A percentile compares a stretch with the other conserved stretches of the same genome.
Evolutionary conservation across 2,888 invertebrate genomes (phyloP).

Genomic region (Rhopalosiphum nymphaeae): DNA sequence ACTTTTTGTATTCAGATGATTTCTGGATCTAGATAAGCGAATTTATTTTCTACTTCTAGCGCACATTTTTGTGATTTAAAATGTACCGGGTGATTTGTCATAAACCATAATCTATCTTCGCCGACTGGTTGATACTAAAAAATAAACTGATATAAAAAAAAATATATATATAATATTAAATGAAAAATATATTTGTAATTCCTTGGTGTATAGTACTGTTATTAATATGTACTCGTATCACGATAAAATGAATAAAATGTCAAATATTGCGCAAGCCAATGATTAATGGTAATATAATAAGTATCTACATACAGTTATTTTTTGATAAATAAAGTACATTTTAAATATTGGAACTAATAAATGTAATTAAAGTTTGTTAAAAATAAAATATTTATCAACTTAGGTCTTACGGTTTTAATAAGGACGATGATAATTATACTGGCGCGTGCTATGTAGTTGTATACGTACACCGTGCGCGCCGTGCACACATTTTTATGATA

Average conservation of each 20-base stretch:
- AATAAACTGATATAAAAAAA: not conserved
- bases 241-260: not conserved
- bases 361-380: not conserved
- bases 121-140: not conserved
- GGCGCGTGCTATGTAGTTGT: not conserved
- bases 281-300: not conserved
- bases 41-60: not conserved
- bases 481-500: not conserved
- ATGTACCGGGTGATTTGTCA: not conserved
- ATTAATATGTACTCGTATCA: not conserved
- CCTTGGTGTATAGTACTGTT: not conserved
- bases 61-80: not conserved
- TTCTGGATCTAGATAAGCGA: not conserved
- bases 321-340: not conserved
- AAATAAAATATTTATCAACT: not conserved
- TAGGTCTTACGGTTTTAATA: not conserved
- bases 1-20: not conserved
- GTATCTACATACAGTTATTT: not conserved
- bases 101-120: not conserved
- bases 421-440: not conserved
- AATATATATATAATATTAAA: not conserved
- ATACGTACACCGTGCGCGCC: not conserved
- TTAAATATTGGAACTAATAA: not conserved
- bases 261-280: not conserved
- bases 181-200: not conserved